A percentile compares a stretch with the other conserved stretches of the same genome.
Conservation (phyloP, 30 jellyfish, hydroid and myxozoan genomes). For the Nemopilema nomurai region DNA sequence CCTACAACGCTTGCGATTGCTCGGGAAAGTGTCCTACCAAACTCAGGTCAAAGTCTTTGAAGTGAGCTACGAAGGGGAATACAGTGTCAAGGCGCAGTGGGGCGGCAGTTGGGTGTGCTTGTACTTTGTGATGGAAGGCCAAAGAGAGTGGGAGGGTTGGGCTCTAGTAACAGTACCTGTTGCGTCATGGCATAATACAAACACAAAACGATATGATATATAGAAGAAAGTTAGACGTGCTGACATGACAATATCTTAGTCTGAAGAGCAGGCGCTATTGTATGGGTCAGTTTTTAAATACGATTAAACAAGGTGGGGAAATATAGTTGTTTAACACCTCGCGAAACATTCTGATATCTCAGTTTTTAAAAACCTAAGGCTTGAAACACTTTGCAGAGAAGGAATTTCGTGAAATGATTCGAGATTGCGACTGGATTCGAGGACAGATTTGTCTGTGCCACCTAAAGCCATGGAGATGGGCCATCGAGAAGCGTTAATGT, state of each 20-base stretch:
- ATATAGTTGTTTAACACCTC: background rate
- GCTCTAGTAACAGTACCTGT: background rate
- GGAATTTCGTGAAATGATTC: background rate
- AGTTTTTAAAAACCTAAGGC: too few relatives aligned
- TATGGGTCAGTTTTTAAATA: background rate
- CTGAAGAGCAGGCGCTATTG: background rate
- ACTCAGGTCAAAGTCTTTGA: background rate
- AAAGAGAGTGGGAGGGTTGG: background rate
- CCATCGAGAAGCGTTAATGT: conserved; percentile 14
- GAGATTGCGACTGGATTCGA: background rate
- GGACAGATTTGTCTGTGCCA: background rate
- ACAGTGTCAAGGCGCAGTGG: too few relatives aligned
- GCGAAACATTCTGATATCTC: too few relatives aligned
- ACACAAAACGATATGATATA: background rate
- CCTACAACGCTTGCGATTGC: background rate
- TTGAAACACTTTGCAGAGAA: background rate
- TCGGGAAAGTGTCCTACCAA: background rate
- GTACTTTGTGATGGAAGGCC: too few relatives aligned
- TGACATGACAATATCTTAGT: too few relatives aligned
- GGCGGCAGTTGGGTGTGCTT: too few relatives aligned
- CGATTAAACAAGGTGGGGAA: background rate
- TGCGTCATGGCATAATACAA: background rate
- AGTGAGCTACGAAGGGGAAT: too few relatives aligned
- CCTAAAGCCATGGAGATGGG: background rate
- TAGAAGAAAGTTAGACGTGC: too few relatives aligned